These are phyloP conservation scores for Phylloscopus trochilus DNA, from an alignment of 2,113 vertebrate species.

Conservation along the genomic window DNA sequence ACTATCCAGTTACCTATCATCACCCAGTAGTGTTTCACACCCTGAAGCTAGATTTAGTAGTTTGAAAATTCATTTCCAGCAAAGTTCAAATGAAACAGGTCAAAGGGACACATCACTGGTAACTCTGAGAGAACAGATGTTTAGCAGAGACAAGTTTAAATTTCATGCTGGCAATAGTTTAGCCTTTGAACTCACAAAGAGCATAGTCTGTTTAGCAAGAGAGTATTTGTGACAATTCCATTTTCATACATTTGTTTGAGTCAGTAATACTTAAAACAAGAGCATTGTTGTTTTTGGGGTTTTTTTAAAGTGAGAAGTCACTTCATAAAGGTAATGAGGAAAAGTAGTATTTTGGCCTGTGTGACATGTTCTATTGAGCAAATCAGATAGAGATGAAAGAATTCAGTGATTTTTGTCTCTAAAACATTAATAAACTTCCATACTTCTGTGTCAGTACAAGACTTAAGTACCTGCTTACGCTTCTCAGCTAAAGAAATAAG, in stretches of 20 bases:
- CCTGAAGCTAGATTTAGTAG: slow-evolving; percentile 69
- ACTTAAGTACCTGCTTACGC: neutral
- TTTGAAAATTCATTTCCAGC: slow-evolving; percentile 59
- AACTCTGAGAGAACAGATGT: slow-evolving; percentile 71
- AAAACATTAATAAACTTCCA: neutral
- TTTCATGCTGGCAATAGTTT: slow-evolving; percentile 26
- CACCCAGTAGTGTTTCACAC: slow-evolving; percentile 70
- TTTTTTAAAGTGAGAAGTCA: neutral
- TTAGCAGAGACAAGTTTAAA: slow-evolving; percentile 62
- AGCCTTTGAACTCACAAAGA: neutral
- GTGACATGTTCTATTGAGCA: neutral
- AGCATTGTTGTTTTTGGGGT: neutral
- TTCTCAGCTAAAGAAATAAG: neutral
- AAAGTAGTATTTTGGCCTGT: neutral
- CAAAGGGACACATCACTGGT: slow-evolving; percentile 62
- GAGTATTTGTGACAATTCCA: neutral
- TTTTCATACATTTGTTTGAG: neutral
- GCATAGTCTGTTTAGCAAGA: neutral
- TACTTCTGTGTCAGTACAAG: neutral
- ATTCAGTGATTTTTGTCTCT: neutral
- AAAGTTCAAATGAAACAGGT: slow-evolving; percentile 71
- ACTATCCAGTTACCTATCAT: slow-evolving; percentile 73
- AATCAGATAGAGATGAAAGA: neutral
- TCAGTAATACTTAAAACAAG: neutral
- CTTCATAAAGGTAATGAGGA: neutral